Evolutionary conservation across 2,797 vertebrate genomes (phyloP).

Genomic region (Eulemur mongoz): DNA sequence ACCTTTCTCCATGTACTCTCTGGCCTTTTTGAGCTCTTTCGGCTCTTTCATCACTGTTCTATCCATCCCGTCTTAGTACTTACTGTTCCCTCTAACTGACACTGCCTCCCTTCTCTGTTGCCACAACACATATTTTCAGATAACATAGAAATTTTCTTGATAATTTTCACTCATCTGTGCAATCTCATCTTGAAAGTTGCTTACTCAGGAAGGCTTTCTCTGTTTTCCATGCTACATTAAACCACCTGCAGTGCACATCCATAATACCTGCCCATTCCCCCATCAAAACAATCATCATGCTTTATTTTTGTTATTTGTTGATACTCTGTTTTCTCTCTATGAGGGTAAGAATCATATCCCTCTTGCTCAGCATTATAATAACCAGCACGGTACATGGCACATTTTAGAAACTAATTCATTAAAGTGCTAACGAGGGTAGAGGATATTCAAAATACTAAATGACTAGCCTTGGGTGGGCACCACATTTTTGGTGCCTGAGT

Average conservation of each 20-base stretch:
- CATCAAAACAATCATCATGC: neutral
- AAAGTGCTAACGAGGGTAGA: neutral
- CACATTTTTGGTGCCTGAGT: neutral
- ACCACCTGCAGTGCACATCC: neutral
- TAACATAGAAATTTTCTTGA: neutral
- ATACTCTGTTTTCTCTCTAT: neutral
- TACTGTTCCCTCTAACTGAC: neutral
- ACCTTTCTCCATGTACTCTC: neutral
- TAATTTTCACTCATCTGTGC: neutral
- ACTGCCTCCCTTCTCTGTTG: neutral
- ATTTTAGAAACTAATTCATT: neutral
- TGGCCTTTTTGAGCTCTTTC: neutral
- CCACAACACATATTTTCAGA: neutral
- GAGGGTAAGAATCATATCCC: neutral
- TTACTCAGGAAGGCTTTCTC: neutral
- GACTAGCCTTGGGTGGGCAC: neutral
- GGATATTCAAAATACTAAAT: neutral
- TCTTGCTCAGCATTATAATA: neutral
- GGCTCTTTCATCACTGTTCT: neutral
- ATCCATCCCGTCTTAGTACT: neutral
- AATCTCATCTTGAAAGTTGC: neutral
- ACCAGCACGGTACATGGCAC: neutral
- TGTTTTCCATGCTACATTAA: neutral
- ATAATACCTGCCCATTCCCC: neutral
- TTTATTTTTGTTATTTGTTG: slow-evolving; percentile 38